Base-by-base conservation (phyloP, 2,888 invertebrate species). In the Drepanosiphum platanoidis region DNA sequence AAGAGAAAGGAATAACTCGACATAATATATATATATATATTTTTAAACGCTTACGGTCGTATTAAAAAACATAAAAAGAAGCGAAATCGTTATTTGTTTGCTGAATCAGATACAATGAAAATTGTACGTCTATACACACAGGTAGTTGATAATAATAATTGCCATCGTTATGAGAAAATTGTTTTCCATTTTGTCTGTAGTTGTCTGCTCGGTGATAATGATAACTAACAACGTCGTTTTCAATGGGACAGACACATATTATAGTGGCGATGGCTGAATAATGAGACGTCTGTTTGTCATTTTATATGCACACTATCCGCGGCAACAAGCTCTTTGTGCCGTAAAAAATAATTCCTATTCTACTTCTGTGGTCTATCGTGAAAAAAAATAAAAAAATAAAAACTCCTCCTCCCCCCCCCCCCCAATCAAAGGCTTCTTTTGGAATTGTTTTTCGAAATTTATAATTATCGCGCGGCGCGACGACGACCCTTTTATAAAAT, bases 81-180 rank as follows among this genome's bases (percentile, higher is more conserved):
- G 27, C 30, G 30, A 30, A 27, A 74, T 52, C 77, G 64, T 64
- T 64, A 64, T 66, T 42, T 42, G 46, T 79, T 46, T 42, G 78
- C 78, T 42, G 78, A 66, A 79, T 79, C 78, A n/a, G 66, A 46
- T 32, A 61, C 77, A 77, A 77, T 61, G 61, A 36, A 61, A 61
- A 74, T 46, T 52, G 5, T 74, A 27, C 46, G 72, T 46, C 32
- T 32, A 74, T 52, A 74, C 30, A 58, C 64, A 32, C n/a, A 32
- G 66, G 42, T 32, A 15, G 27, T 52, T 46, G 36, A 80, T 39
- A 42, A 39, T 61, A 77, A 78, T 71, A 84, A 84, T 84, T 84
- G 52, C 83, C 83, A 77, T 84, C 83, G 52, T 84, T 84, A 84
- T 30, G 75, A 36, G 66, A 77, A 77, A 75, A 84, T 68, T 52